Conservation (phyloP, 2,113 vertebrate genomes). For the Phylloscopus trochiloides region DNA sequence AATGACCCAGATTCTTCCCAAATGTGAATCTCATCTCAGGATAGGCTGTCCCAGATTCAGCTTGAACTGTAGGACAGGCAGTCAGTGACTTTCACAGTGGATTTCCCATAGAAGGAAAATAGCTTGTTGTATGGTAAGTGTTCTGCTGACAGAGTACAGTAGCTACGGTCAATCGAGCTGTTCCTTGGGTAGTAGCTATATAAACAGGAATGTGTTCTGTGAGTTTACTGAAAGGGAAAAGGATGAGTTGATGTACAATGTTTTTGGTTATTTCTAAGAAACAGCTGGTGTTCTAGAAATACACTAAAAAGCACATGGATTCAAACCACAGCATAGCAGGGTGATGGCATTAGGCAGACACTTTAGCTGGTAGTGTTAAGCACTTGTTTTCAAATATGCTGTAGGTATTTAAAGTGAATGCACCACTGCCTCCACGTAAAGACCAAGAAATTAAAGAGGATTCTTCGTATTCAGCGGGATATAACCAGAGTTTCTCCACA, state of each 20-base stretch:
- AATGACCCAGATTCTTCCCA: neutral
- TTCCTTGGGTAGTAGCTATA: neutral
- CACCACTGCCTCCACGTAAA: conserved; percentile 78
- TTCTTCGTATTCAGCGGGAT: conserved; percentile 71
- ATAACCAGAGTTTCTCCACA: conserved; percentile 79
- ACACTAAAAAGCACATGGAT: neutral
- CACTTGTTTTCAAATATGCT: neutral
- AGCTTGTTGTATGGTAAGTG: neutral
- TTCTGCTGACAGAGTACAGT: neutral
- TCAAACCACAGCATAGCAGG: neutral
- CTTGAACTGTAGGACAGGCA: neutral
- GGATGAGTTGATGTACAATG: neutral
- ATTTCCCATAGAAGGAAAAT: neutral
- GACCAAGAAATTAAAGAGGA: conserved; percentile 80
- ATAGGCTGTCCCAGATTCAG: neutral
- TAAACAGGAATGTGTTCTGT: neutral
- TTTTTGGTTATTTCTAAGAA: neutral
- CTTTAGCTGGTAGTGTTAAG: neutral
- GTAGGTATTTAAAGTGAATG: conserved; percentile 86
- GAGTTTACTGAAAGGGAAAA: neutral
- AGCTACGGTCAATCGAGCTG: neutral
- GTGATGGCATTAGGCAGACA: neutral
- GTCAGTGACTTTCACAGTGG: neutral
- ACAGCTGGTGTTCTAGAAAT: neutral
- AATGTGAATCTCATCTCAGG: neutral